These are phyloP conservation scores for Drosophila sordidula DNA, from an alignment of 2,888 invertebrate genomes.

Conservation along the genomic window DNA sequence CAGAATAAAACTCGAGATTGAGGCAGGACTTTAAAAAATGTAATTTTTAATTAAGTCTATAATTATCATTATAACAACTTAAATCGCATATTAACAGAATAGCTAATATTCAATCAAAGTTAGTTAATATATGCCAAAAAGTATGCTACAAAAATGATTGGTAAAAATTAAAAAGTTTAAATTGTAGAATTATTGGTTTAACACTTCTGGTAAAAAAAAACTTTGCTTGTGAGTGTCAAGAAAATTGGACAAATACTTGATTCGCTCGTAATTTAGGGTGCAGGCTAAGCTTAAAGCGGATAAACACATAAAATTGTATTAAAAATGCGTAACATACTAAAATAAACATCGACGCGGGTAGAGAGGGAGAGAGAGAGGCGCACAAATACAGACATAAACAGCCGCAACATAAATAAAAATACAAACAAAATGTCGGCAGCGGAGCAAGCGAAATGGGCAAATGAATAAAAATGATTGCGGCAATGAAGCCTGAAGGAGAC, in stretches of 20 bases:
- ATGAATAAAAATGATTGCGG: conserved; percentile 66
- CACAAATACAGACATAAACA: conserved; percentile 7
- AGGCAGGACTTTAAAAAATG: too few relatives aligned
- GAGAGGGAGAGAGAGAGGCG: background rate
- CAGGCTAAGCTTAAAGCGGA: conserved; percentile 39
- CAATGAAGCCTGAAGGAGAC: conserved; percentile 24
- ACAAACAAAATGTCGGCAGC: conserved; percentile 24
- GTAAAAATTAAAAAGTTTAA: background rate
- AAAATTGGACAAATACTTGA: conserved; percentile 11
- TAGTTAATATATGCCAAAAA: conserved; percentile 13
- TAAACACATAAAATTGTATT: conserved; percentile 35
- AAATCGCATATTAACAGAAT: too few relatives aligned
- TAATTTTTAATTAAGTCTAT: too few relatives aligned
- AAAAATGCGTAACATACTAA: conserved; percentile 31
- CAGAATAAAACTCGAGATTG: too few relatives aligned
- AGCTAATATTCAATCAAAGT: too few relatives aligned
- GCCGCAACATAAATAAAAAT: background rate
- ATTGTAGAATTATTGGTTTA: background rate
- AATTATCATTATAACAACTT: too few relatives aligned
- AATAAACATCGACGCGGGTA: conserved; percentile 3
- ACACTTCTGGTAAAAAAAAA: background rate
- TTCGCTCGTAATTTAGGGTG: conserved; percentile 14
- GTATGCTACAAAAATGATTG: conserved; percentile 20
- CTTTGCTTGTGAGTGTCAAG: background rate
- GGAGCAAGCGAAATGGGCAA: conserved; percentile 49